Conservation (phyloP, 2,113 vertebrate species). For the Coregonus clupeaformis region DNA sequence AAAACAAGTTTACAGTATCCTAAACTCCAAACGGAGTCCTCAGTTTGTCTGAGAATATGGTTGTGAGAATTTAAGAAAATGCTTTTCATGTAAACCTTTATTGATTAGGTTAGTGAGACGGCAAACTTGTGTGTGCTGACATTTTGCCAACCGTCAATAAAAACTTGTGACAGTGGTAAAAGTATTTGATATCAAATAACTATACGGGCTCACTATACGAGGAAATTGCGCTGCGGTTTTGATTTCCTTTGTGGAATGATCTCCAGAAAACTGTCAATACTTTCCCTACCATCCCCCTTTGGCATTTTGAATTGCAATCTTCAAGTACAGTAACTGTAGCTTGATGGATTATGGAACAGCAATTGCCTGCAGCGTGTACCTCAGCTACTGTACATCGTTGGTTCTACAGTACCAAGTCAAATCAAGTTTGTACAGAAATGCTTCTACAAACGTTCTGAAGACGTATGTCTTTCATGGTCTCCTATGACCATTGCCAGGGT, state of each 20-base stretch:
- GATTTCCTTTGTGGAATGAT: not conserved
- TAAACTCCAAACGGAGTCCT: not conserved
- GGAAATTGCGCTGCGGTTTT: not conserved
- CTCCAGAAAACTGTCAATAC: not conserved
- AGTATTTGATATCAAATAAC: not conserved
- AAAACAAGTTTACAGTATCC: no score
- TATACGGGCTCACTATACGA: not conserved
- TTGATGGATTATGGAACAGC: not conserved
- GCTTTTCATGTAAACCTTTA: not conserved
- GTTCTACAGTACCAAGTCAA: not conserved
- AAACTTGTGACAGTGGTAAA: not conserved
- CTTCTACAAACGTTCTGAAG: not conserved
- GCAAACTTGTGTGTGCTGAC: slow-evolving; percentile 6
- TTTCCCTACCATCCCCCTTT: not conserved
- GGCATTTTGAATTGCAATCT: not conserved
- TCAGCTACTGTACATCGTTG: not conserved
- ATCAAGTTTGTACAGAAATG: not conserved
- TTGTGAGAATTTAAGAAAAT: slow-evolving; percentile 8
- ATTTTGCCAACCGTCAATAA: slow-evolving; percentile 6
- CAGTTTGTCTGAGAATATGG: not conserved
- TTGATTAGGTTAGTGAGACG: slow-evolving; percentile 2
- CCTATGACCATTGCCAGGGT: no score
- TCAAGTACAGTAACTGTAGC: not conserved
- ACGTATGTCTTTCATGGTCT: not conserved
- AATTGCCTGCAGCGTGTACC: not conserved